These are phyloP conservation scores for Orientallactaga sibirica DNA, from an alignment of 2,797 vertebrate genomes.

Conservation along the genomic window DNA sequence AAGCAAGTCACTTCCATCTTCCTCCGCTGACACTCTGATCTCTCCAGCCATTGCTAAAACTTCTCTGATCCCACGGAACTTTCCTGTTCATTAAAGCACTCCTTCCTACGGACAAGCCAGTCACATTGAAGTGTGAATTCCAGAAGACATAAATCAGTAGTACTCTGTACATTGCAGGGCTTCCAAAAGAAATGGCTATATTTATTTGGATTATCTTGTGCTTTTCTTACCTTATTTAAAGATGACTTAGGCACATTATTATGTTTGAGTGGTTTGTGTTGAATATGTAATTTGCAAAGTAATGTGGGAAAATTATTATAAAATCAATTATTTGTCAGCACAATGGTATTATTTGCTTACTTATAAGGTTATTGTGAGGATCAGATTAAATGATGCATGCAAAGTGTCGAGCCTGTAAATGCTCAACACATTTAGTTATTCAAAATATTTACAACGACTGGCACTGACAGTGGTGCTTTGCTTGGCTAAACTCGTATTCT, in stretches of 20 bases:
- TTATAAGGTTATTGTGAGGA: not conserved
- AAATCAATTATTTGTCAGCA: not conserved
- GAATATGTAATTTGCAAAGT: not conserved
- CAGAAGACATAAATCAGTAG: not conserved
- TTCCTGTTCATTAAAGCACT: not conserved
- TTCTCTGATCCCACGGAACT: not conserved
- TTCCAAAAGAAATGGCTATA: not conserved
- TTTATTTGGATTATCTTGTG: not conserved
- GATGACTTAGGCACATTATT: not conserved
- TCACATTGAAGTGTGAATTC: no score
- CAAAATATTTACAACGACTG: not conserved
- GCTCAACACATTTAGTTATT: slow-evolving; percentile 9
- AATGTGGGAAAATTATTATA: slow-evolving; percentile 16
- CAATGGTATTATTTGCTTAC: not conserved
- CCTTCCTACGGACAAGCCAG: not conserved
- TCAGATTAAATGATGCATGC: slow-evolving; percentile 2
- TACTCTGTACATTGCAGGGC: not conserved
- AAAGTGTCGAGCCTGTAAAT: not conserved
- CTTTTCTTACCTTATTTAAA: not conserved
- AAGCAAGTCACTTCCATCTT: not conserved
- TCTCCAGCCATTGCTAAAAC: not conserved
- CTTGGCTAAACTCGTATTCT: not conserved
- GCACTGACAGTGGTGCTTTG: not conserved
- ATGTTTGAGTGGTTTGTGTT: not conserved
- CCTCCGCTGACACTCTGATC: not conserved